phyloP scores from a whole-genome alignment of 2,113 vertebrate species.

The Lates calcarifer region DNA sequence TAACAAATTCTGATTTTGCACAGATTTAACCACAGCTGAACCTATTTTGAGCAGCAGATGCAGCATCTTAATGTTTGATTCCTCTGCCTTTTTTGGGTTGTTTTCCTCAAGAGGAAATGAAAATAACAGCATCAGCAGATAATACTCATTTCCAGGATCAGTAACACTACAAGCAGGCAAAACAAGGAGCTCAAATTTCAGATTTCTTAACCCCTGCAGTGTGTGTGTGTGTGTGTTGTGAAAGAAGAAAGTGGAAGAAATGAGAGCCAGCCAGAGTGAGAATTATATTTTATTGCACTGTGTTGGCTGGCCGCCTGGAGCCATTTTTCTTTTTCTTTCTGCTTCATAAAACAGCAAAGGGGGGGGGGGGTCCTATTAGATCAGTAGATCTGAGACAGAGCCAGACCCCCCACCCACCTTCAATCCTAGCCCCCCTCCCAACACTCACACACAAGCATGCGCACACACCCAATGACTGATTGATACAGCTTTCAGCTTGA shows the following conservation, averaged over 20 bases:
- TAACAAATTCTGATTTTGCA: neutral
- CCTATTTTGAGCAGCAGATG: neutral
- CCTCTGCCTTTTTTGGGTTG: neutral
- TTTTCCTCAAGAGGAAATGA: neutral
- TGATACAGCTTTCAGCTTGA: constrained; percentile 62
- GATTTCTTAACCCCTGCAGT: constrained; percentile 30
- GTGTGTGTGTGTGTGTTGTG: constrained; percentile 22
- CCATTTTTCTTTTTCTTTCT: constrained; percentile 67
- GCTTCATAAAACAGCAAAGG: constrained; percentile 64
- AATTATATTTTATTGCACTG: constrained; percentile 68
- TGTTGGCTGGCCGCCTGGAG: constrained; percentile 66
- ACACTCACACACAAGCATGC: constrained; percentile 2
- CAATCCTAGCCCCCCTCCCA: constrained; percentile 40
- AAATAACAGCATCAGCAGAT: constrained; percentile 29
- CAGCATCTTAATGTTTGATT: neutral
- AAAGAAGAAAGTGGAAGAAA: constrained; percentile 50
- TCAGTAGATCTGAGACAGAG: constrained; percentile 61
- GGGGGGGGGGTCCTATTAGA: constrained; percentile 55
- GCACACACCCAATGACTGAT: constrained; percentile 47
- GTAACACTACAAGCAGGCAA: constrained; percentile 16
- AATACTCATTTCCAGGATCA: neutral
- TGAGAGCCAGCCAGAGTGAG: constrained; percentile 51
- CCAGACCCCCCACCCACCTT: constrained; percentile 28
- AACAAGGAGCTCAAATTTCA: constrained; percentile 46
- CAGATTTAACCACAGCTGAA: neutral